Base-by-base conservation (phyloP, 2,113 vertebrate species). In the Sakesphorus luctuosus region DNA sequence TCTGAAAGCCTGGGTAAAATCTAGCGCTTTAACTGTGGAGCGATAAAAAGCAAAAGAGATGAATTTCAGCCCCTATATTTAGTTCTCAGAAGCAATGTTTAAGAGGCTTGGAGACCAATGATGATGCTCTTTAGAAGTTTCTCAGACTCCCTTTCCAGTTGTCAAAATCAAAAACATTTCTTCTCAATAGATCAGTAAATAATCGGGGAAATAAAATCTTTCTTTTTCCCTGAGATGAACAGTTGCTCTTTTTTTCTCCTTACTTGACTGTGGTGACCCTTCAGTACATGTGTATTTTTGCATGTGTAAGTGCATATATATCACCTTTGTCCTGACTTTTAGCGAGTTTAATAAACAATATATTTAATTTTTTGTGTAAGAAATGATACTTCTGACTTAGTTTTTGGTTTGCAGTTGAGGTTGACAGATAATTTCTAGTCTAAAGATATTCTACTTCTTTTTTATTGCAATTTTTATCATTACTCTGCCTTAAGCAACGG, bases 391-490 rank as follows among this genome's bases (percentile, higher is more conserved):
- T 94, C 68, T 78, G 49, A 88, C 56, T 90, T 91, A 65, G 58
- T 18, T 95, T 95, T 35, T 94, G 35, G 62, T 96, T 97, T 91
- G 84, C 26, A 75, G 23, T 43, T 84, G 18, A 84, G 35, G 38
- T 23, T 94, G 72, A 78, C 33, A 63, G 47, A 78, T 59, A 43
- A 75, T 87, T 95, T 93, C 28, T 68, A 66, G 36, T 84, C 68
- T 87, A 89, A 92, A 78, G 69, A 36, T 87, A 81, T 59, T 75
- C 79, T 78, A 47, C 36, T 79, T 67, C 7, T 76, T 91, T 82
- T 96, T 94, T 91, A 96, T 82, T 89, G 35, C 24, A 80, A 26
- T 91, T 96, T 62, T 92, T 93, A 53, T 58, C 68, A 82, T 95
- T 96, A 89, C 67, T 61, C 26, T 91, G 68, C 85, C 74, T 93